Conservation (phyloP, 2,888 invertebrate genomes). For the Acleris laterana region DNA sequence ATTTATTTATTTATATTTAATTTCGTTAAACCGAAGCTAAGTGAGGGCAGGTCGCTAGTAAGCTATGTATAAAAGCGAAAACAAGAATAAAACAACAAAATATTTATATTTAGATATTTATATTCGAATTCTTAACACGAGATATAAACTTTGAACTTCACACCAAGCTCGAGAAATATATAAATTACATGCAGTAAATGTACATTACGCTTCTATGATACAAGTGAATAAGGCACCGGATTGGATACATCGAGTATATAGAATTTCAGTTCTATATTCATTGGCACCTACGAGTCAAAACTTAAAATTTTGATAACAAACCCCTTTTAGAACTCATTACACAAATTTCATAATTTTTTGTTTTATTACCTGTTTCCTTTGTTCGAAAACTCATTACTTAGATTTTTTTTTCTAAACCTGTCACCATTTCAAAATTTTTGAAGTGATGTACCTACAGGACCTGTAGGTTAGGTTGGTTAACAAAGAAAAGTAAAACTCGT, state of each 20-base stretch:
- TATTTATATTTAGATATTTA: slow-evolving; percentile 49
- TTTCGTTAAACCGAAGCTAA: too few relatives aligned
- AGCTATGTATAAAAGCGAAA: too few relatives aligned
- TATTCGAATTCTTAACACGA: slow-evolving; percentile 70
- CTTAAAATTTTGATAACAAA: slow-evolving; percentile 13
- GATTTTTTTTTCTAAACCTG: too few relatives aligned
- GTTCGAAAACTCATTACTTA: too few relatives aligned
- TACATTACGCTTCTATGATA: slow-evolving; percentile 65
- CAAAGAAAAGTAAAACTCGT: too few relatives aligned
- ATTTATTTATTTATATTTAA: too few relatives aligned
- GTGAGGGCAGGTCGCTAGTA: too few relatives aligned
- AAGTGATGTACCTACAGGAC: too few relatives aligned
- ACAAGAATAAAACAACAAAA: slow-evolving; percentile 42
- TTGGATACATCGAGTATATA: slow-evolving; percentile 61
- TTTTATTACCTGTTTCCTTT: too few relatives aligned
- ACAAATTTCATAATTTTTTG: not conserved
- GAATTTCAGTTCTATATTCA: slow-evolving; percentile 57
- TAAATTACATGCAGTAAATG: slow-evolving; percentile 75
- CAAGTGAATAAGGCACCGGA: slow-evolving; percentile 68
- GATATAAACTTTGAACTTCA: slow-evolving; percentile 45
- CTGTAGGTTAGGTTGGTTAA: too few relatives aligned
- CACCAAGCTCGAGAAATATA: slow-evolving; percentile 58
- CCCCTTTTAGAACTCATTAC: slow-evolving; percentile 1
- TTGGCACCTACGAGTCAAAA: slow-evolving; percentile 38
- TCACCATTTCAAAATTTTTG: too few relatives aligned